Conservation (phyloP, 2,888 invertebrate genomes). For the Aphidoletes aphidimyza region DNA sequence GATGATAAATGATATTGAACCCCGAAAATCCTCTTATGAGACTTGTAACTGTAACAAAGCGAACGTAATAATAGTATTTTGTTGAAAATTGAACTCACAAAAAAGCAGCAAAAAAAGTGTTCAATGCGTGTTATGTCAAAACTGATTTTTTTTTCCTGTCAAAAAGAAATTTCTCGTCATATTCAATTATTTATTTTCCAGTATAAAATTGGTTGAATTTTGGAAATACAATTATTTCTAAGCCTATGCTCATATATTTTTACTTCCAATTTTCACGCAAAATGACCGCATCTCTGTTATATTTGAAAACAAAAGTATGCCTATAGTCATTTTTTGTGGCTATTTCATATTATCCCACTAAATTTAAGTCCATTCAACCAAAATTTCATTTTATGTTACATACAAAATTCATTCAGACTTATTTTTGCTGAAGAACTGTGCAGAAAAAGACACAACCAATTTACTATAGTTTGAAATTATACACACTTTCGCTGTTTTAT, state of each 20-base stretch:
- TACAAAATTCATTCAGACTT: not conserved
- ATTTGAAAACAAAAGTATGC: not conserved
- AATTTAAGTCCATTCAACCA: too few relatives aligned
- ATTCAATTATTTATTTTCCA: not conserved
- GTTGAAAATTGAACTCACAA: not conserved
- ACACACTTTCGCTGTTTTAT: too few relatives aligned
- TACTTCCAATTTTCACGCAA: not conserved
- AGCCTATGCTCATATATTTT: not conserved
- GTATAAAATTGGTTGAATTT: not conserved
- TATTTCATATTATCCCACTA: not conserved
- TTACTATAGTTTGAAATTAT: too few relatives aligned
- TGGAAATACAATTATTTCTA: too few relatives aligned
- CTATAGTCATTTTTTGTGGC: not conserved
- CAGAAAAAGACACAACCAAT: too few relatives aligned
- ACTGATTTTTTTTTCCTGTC: not conserved
- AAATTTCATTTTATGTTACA: too few relatives aligned
- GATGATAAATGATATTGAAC: conserved; percentile 19
- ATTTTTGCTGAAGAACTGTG: not conserved
- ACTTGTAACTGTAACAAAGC: not conserved
- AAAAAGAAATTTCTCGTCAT: conserved; percentile 6
- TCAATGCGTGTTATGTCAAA: not conserved
- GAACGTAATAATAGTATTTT: not conserved
- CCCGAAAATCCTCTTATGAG: not conserved
- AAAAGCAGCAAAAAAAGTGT: not conserved
- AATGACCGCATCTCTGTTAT: not conserved